A percentile compares a stretch with the other conserved stretches of the same genome.
phyloP scores from a whole-genome alignment of 1,140 invertebrate species.

The Hormaphis cornu region DNA sequence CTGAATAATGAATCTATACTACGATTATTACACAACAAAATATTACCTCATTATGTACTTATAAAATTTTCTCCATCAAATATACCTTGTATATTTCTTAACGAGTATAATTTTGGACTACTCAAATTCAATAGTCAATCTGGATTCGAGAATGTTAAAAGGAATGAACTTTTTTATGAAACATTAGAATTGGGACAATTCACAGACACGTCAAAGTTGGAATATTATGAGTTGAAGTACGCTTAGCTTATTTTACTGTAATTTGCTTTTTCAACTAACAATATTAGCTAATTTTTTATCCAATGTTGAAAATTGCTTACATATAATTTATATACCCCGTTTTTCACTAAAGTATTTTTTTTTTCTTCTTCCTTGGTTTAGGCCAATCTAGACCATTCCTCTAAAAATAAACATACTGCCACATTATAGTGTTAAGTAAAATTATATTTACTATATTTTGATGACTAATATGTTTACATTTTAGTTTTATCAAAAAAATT shows the following conservation, averaged over 20 bases:
- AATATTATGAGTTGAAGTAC: constrained; percentile 9
- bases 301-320: too few species aligned
- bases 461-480: too few species aligned
- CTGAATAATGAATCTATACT: background rate
- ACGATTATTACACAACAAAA: background rate
- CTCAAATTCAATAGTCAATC: background rate
- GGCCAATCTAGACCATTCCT: too few species aligned
- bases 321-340: too few species aligned
- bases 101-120: constrained; percentile 7
- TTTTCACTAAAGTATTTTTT: too few species aligned
- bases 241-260: background rate
- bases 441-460: too few species aligned
- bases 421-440: too few species aligned
- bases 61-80: background rate
- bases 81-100: background rate
- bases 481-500: too few species aligned
- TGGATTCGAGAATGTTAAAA: background rate
- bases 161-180: background rate
- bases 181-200: background rate
- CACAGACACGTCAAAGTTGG: background rate
- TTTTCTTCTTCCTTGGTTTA: too few species aligned
- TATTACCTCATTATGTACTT: background rate
- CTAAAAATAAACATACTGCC: too few species aligned
- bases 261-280: too few species aligned
- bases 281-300: too few species aligned